These are phyloP conservation scores for Melinaea marsaeus DNA, from an alignment of 2,888 invertebrate genomes.

Conservation along the genomic window DNA sequence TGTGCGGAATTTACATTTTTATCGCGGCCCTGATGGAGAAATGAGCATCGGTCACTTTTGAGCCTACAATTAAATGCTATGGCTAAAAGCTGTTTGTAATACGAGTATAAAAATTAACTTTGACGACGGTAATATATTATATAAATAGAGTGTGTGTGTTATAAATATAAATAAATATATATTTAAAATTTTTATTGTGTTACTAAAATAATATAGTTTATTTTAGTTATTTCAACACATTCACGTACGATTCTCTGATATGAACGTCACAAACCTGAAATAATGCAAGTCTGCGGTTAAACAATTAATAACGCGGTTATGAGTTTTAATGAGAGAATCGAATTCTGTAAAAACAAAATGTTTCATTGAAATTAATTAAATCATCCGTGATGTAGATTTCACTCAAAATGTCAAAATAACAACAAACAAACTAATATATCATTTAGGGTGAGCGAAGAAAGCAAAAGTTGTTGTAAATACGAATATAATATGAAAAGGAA, in stretches of 20 bases:
- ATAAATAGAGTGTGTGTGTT: too few species aligned
- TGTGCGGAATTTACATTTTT: constrained; percentile 44
- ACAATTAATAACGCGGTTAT: constrained; percentile 37
- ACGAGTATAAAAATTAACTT: constrained; percentile 5
- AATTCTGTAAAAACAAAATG: constrained; percentile 19
- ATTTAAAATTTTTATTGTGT: constrained; percentile 3
- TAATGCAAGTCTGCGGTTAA: constrained; percentile 37
- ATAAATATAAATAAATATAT: too few species aligned
- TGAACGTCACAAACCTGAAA: constrained; percentile 31
- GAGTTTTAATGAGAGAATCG: constrained; percentile 38
- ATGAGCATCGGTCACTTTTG: constrained; percentile 36
- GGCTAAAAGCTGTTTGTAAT: constrained; percentile 14
- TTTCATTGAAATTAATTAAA: constrained; percentile 5
- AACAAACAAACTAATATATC: too few species aligned
- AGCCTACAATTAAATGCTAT: constrained; percentile 24
- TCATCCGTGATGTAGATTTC: neutral
- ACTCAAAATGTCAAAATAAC: neutral
- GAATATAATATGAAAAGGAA: too few species aligned
- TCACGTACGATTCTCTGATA: constrained; percentile 28
- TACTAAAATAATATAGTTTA: neutral
- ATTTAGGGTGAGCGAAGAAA: too few species aligned
- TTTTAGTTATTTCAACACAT: constrained; percentile 13
- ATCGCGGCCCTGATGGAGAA: constrained; percentile 39
- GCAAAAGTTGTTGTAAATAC: too few species aligned
- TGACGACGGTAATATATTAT: neutral